Base-by-base conservation (phyloP, 2,797 vertebrate species). In the Falco peregrinus region DNA sequence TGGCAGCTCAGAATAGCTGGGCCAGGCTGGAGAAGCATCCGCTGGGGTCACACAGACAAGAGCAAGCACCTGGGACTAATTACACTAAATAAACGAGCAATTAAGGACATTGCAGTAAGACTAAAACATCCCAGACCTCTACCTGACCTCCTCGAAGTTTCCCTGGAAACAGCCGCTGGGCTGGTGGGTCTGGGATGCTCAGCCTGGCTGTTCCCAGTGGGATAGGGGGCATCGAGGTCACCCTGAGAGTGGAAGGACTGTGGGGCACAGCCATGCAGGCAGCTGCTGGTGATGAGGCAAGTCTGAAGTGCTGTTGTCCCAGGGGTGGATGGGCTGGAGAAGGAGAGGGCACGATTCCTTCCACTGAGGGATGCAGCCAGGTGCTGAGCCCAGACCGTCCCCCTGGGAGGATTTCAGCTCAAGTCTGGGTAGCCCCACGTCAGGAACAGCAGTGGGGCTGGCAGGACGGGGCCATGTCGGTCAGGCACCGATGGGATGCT, bases 41-140 rank as follows among this genome's bases (percentile, higher is more conserved):
- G 39, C 87, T 10, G 45, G 96, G 97, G 97, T 97, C 97, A 96
- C 57, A 6, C 19, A 47, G 96, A 64, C 77, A 77, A 88, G 87
- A 53, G 47, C 95, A 31, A 90, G 87, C 97, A 74, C 97, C 92
- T 96, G 97, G 96, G 97, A 97, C 94, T 97, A 97, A 98, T 97
- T 97, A 96, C 93, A 29, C 89, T 90, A 96, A 97, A 97, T 97
- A 97, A 98, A 98, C 84, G 97, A 97, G 95, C 97, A 95, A 97
- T 98, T 97, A 98, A 96, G 67, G 92, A 67, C 78, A 60, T 96
- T 95, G 83, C 94, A 93, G 95, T 94, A 96, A 97, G 84, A 93
- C 93, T 51, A 67, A 94, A 84, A 18, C 84, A 81, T 51, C 93
- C 59, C 90, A 87, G 96, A 93, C 90, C 93, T 91, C 83, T 31